Conservation (phyloP, 2,888 invertebrate species). For the Uloborus plumipes region DNA sequence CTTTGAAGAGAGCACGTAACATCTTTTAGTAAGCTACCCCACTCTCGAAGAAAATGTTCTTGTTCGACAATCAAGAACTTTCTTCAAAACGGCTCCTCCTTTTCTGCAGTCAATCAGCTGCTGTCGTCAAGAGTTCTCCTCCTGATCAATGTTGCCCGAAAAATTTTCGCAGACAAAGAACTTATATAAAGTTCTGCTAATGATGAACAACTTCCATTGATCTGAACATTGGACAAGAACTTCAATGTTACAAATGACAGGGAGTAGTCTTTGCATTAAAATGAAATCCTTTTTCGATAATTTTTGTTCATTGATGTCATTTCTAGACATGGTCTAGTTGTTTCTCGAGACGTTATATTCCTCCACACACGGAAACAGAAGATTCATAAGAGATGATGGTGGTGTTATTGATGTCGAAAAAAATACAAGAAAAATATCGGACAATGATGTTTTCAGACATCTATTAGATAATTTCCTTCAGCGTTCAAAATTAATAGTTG, state of each 20-base stretch:
- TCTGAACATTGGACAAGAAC: slow-evolving; percentile 45
- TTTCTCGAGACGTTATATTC: slow-evolving; percentile 32
- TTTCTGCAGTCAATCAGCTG: slow-evolving; percentile 25
- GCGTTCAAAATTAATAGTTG: too few relatives aligned
- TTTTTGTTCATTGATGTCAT: slow-evolving; percentile 54
- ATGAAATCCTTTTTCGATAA: slow-evolving; percentile 60
- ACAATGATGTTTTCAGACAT: too few relatives aligned
- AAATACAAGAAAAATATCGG: too few relatives aligned
- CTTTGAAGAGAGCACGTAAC: slow-evolving; percentile 10
- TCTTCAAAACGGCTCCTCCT: slow-evolving; percentile 6
- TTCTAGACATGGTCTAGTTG: slow-evolving; percentile 42
- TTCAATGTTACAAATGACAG: slow-evolving; percentile 58
- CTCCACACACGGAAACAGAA: too few relatives aligned
- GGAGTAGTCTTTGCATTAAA: slow-evolving; percentile 52
- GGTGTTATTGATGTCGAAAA: too few relatives aligned
- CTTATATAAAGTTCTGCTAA: slow-evolving; percentile 60
- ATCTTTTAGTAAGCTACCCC: neutral
- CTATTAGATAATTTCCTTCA: too few relatives aligned
- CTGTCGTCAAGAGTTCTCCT: slow-evolving; percentile 34
- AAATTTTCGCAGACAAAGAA: slow-evolving; percentile 55
- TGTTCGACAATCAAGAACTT: slow-evolving; percentile 42
- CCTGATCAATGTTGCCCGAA: slow-evolving; percentile 44
- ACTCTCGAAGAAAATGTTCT: slow-evolving; percentile 23
- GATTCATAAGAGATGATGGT: too few relatives aligned
- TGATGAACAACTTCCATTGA: slow-evolving; percentile 57